These are phyloP conservation scores for Drosophila seclusa DNA, from an alignment of 2,888 invertebrate species.

Conservation along the genomic window DNA sequence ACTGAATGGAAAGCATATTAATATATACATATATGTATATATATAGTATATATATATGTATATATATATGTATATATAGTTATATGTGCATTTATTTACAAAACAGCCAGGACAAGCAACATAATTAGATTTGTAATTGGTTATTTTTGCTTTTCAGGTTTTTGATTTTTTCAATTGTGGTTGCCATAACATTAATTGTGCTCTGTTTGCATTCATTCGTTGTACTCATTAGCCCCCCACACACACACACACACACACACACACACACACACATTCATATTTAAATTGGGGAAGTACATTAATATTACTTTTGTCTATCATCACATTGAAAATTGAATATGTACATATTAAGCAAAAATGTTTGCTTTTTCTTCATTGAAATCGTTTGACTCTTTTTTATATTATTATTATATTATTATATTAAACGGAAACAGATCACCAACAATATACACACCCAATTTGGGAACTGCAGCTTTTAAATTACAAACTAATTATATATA, in stretches of 20 bases:
- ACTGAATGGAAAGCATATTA: not conserved
- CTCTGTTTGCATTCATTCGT: not conserved
- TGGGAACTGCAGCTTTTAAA: too few relatives aligned
- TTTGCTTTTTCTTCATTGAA: not conserved
- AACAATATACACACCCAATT: not conserved
- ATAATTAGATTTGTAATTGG: conserved; percentile 10
- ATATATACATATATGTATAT: not conserved
- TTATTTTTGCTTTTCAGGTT: not conserved
- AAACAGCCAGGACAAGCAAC: not conserved
- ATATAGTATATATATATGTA: not conserved
- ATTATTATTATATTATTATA: not conserved
- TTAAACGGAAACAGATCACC: not conserved
- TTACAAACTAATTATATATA: not conserved
- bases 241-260: conserved; percentile 1
- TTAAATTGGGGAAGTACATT: not conserved
- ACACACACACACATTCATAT: not conserved
- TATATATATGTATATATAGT: not conserved
- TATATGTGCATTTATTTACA: not conserved
- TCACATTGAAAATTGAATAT: not conserved
- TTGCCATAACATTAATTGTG: not conserved
- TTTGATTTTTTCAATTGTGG: not conserved
- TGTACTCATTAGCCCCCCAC: not conserved
- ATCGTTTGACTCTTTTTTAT: not conserved
- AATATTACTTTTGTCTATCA: not conserved
- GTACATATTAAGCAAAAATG: not conserved